Conservation (phyloP, 2,888 invertebrate genomes). For the Alloplasta piceator region DNA sequence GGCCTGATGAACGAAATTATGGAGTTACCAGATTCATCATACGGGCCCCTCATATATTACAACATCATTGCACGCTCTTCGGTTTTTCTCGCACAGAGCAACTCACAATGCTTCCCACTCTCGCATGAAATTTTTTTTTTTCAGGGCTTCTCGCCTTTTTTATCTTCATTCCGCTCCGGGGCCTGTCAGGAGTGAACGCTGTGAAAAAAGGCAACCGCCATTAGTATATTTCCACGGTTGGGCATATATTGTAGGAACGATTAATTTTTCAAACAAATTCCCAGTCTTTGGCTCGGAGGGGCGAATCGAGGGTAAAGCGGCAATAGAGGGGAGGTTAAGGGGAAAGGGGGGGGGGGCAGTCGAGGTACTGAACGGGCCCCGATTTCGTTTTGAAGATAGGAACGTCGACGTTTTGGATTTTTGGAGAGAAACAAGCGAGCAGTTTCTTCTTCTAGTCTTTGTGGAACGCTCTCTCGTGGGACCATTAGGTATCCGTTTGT, state of each 20-base stretch:
- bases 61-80: conserved; percentile 23
- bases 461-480: conserved; percentile 40
- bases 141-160: conserved; percentile 45
- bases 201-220: conserved; percentile 57
- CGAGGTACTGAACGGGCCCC: conserved; percentile 38
- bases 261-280: conserved; percentile 76
- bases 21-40: conserved; percentile 51
- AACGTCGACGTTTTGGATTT: conserved; percentile 47
- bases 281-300: conserved; percentile 2
- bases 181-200: conserved; percentile 18
- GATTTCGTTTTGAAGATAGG: conserved; percentile 73
- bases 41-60: conserved; percentile 16
- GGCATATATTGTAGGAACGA: conserved; percentile 66
- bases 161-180: conserved; percentile 21
- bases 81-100: conserved; percentile 36
- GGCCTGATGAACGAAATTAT: conserved; percentile 47
- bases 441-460: conserved; percentile 27
- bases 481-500: conserved; percentile 77
- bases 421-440: conserved; percentile 50
- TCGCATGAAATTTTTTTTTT: conserved; percentile 12
- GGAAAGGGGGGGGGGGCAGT: conserved; percentile 22
- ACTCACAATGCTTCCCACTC: too few relatives aligned
- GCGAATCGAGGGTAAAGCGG: conserved; percentile 1
- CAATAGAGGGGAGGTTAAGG: conserved; percentile 28
- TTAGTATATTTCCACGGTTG: conserved; percentile 73